Percentiles rank a stretch among this genome's conserved stretches.
Conservation (phyloP, 2,113 vertebrate genomes). For the Scytalopus superciliaris region DNA sequence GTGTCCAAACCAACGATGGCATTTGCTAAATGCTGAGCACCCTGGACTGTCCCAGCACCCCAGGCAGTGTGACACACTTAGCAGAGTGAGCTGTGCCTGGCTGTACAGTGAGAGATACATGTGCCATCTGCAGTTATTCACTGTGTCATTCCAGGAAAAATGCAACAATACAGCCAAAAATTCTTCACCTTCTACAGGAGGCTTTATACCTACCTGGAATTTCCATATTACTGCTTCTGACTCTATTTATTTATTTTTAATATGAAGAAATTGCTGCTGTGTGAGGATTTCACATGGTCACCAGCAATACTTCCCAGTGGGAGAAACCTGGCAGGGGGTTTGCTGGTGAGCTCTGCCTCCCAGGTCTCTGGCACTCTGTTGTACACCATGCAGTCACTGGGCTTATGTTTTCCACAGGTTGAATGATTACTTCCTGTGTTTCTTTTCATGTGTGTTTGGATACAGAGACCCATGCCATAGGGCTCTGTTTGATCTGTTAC, state of each 20-base stretch:
- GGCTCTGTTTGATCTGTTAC: neutral
- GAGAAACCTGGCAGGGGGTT: neutral
- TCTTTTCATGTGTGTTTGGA: neutral
- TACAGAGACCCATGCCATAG: neutral
- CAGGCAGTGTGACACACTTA: neutral
- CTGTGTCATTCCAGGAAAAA: neutral
- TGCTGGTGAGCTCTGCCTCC: neutral
- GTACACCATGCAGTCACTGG: neutral
- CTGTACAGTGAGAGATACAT: neutral
- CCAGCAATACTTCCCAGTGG: neutral
- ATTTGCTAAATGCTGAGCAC: neutral
- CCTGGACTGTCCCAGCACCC: rapidly evolving
- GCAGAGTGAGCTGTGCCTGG: neutral
- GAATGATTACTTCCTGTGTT: neutral
- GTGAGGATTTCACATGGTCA: neutral
- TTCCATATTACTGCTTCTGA: neutral
- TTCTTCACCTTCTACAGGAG: neutral
- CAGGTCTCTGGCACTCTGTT: neutral
- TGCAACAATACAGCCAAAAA: neutral
- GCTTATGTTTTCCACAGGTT: neutral
- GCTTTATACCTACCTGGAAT: neutral
- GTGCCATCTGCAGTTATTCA: neutral
- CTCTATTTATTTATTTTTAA: neutral
- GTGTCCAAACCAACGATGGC: rapidly evolving
- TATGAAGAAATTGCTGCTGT: neutral